These are phyloP conservation scores for Drosophila bifasciata DNA, from an alignment of 1,140 invertebrate genomes.

Conservation along the genomic window DNA sequence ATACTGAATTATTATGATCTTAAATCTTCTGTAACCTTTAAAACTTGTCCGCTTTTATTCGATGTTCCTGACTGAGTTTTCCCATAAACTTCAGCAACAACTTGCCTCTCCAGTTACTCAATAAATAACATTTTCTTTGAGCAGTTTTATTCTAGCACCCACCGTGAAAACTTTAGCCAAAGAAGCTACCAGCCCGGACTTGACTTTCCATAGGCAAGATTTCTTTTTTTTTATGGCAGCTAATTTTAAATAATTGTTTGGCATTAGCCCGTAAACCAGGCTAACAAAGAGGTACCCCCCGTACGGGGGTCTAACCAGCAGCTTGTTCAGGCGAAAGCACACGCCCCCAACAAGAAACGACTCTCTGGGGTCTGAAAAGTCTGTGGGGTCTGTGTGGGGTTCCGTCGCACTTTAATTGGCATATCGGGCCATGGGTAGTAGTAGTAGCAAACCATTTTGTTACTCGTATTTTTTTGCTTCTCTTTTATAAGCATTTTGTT, in stretches of 20 bases:
- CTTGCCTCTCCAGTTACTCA: slow-evolving; percentile 22
- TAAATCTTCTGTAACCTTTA: too few relatives aligned
- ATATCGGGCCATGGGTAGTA: slow-evolving; percentile 72
- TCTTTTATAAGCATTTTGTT: slow-evolving; percentile 71
- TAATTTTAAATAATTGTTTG: slow-evolving; percentile 77
- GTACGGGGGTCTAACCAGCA: slow-evolving; percentile 13
- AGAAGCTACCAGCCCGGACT: slow-evolving; percentile 20
- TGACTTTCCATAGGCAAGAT: slow-evolving; percentile 43
- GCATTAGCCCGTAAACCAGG: slow-evolving; percentile 65
- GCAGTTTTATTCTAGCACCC: slow-evolving; percentile 2
- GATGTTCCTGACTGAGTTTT: background rate
- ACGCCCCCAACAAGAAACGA: slow-evolving; percentile 53
- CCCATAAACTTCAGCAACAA: slow-evolving; percentile 5
- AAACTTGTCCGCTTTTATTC: background rate
- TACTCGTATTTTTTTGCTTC: background rate
- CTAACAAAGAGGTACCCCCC: slow-evolving; percentile 22
- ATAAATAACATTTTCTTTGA: slow-evolving; percentile 35
- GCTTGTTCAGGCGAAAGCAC: slow-evolving; percentile 45
- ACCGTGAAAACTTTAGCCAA: slow-evolving; percentile 27
- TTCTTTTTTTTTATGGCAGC: slow-evolving; percentile 48
- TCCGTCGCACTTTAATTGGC: slow-evolving; percentile 79
- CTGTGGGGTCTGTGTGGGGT: too few relatives aligned
- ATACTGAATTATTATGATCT: background rate
- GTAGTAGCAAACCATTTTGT: slow-evolving; percentile 62
- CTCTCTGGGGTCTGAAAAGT: background rate